Percentiles rank a stretch among this genome's conserved stretches.
Evolutionary conservation across 2,797 vertebrate genomes (phyloP).

Genomic region (Crocodylus rhombifer): DNA sequence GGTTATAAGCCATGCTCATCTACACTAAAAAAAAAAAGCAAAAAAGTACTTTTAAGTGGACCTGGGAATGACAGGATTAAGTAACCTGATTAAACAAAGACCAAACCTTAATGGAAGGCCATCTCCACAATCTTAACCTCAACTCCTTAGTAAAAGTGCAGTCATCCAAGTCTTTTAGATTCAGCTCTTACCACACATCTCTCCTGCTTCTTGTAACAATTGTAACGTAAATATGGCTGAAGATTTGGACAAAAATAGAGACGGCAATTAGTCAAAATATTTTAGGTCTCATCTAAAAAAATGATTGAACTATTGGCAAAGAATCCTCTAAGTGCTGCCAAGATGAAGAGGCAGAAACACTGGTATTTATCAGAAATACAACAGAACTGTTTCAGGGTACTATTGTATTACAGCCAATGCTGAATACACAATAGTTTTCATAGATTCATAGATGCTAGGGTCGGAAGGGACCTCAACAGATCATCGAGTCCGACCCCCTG

Average conservation of each 20-base stretch:
- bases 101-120: neutral
- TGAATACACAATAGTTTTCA: neutral
- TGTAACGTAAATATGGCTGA: neutral
- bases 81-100: neutral
- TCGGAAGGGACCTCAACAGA: too few relatives aligned
- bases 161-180: neutral
- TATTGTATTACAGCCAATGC: neutral
- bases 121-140: neutral
- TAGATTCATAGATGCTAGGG: too few relatives aligned
- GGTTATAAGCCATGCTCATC: neutral
- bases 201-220: neutral
- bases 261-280: accelerated
- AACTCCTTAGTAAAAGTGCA: neutral
- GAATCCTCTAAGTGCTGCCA: neutral
- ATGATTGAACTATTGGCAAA: accelerated
- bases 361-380: neutral
- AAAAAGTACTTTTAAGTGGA: neutral
- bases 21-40: accelerated
- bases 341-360: neutral
- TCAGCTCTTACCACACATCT: accelerated
- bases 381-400: neutral
- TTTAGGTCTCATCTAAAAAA: neutral
- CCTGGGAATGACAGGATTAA: neutral
- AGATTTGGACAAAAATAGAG: neutral
- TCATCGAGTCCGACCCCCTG: too few relatives aligned